phyloP scores from a whole-genome alignment of 2,888 invertebrate species.

The Xylota segnis region DNA sequence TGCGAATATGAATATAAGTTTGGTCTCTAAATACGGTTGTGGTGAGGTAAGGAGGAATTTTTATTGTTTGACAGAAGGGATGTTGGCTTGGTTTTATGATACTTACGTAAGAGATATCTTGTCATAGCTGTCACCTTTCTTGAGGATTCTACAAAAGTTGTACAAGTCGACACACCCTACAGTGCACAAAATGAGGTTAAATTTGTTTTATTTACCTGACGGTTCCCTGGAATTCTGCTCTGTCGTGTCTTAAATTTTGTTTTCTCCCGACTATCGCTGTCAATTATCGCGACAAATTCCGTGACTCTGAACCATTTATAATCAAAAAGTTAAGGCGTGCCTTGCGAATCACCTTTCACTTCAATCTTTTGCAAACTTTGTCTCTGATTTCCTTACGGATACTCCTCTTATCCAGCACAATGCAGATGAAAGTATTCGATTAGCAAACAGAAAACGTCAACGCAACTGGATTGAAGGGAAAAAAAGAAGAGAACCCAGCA shows the following conservation, averaged over 20 bases:
- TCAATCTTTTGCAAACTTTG: constrained; percentile 2
- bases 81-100: background rate
- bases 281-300: constrained; percentile 36
- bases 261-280: constrained; percentile 16
- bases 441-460: constrained; percentile 47
- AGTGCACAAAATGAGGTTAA: background rate
- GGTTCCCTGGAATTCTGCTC: background rate
- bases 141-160: too few relatives aligned
- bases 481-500: constrained; percentile 17
- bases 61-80: background rate
- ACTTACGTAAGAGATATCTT: too few relatives aligned
- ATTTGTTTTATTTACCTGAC: background rate
- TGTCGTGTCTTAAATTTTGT: background rate
- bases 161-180: too few relatives aligned
- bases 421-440: constrained; percentile 61
- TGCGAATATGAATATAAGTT: constrained; percentile 9
- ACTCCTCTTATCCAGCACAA: constrained; percentile 19
- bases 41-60: constrained; percentile 6
- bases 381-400: constrained; percentile 25
- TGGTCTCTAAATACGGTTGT: background rate
- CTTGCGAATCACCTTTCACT: constrained; percentile 51
- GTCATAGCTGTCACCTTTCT: too few relatives aligned
- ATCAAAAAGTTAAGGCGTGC: constrained; percentile 22
- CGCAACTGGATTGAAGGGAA: constrained; percentile 34
- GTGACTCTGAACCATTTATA: constrained; percentile 41